Conservation (phyloP, 2,888 invertebrate species). For the Trypoxylon attenuatum region DNA sequence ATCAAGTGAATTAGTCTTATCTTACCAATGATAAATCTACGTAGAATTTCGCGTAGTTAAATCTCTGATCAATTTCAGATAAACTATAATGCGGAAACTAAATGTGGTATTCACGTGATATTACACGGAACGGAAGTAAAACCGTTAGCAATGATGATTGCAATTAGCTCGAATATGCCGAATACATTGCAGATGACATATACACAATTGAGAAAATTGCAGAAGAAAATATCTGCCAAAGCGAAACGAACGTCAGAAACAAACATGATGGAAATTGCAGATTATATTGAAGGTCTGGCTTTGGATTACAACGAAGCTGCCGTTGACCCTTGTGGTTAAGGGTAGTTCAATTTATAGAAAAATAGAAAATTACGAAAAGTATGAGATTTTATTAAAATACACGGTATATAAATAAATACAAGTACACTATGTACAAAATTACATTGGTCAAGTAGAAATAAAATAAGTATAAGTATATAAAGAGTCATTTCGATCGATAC, state of each 20-base stretch:
- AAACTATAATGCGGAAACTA: slow-evolving; percentile 32
- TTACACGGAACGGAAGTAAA: slow-evolving; percentile 45
- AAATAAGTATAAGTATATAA: neutral
- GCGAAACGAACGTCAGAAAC: slow-evolving; percentile 17
- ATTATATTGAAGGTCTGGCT: slow-evolving; percentile 31
- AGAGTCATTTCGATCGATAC: no score
- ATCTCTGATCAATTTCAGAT: slow-evolving; percentile 31
- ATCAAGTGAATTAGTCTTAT: no score
- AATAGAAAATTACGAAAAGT: neutral
- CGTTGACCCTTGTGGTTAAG: slow-evolving; percentile 7
- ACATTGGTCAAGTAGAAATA: neutral
- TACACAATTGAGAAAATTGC: slow-evolving; percentile 32
- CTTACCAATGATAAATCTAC: no score
- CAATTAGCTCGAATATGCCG: slow-evolving; percentile 34
- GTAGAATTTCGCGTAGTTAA: neutral
- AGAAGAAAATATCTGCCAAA: slow-evolving; percentile 11
- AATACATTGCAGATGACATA: slow-evolving; percentile 35
- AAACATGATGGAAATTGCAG: slow-evolving; percentile 32
- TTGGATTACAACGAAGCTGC: slow-evolving; percentile 24
- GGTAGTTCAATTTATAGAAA: neutral
- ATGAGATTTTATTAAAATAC: neutral
- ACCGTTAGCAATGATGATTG: slow-evolving; percentile 36
- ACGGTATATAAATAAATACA: neutral
- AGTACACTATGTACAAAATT: neutral
- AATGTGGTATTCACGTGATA: slow-evolving; percentile 46